These are phyloP conservation scores for Aquatica leii DNA, from an alignment of 2,888 invertebrate species.

Conservation along the genomic window DNA sequence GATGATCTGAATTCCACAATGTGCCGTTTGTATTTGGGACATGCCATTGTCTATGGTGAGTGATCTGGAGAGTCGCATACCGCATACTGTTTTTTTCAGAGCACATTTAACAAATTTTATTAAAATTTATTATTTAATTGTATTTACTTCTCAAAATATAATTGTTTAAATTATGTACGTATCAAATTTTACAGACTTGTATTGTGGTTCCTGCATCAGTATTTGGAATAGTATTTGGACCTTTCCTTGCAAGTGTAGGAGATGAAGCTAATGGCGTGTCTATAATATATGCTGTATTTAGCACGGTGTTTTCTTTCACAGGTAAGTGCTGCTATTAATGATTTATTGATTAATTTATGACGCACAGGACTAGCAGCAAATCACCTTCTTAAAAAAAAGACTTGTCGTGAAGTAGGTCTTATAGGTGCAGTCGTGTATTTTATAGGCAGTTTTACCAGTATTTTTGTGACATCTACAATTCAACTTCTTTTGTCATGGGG, in stretches of 20 bases:
- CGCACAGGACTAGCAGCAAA: slow-evolving; percentile 75
- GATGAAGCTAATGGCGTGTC: slow-evolving; percentile 76
- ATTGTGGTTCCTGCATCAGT: slow-evolving; percentile 70
- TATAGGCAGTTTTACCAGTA: slow-evolving; percentile 68
- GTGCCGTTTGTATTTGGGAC: too few relatives aligned
- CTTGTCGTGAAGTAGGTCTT: slow-evolving; percentile 73
- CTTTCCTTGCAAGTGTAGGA: slow-evolving; percentile 71
- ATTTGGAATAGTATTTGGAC: slow-evolving; percentile 75
- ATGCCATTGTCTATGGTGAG: too few relatives aligned
- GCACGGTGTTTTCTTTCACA: slow-evolving; percentile 69
- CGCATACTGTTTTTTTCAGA: too few relatives aligned
- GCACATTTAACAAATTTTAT: too few relatives aligned
- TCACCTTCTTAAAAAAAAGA: slow-evolving; percentile 70
- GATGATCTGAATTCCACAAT: too few relatives aligned
- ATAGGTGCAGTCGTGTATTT: slow-evolving; percentile 71
- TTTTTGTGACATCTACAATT: slow-evolving; percentile 69
- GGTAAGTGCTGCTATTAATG: slow-evolving; percentile 59
- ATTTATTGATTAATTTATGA: background rate
- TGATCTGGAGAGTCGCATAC: too few relatives aligned
- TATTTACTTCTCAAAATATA: too few relatives aligned
- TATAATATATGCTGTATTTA: slow-evolving; percentile 74
- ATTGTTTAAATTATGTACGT: too few relatives aligned
- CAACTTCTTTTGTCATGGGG: slow-evolving; percentile 73
- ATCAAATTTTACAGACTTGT: too few relatives aligned
- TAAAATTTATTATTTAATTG: too few relatives aligned